Conservation (phyloP, 2,797 vertebrate species). For the Argyrosomus regius region DNA sequence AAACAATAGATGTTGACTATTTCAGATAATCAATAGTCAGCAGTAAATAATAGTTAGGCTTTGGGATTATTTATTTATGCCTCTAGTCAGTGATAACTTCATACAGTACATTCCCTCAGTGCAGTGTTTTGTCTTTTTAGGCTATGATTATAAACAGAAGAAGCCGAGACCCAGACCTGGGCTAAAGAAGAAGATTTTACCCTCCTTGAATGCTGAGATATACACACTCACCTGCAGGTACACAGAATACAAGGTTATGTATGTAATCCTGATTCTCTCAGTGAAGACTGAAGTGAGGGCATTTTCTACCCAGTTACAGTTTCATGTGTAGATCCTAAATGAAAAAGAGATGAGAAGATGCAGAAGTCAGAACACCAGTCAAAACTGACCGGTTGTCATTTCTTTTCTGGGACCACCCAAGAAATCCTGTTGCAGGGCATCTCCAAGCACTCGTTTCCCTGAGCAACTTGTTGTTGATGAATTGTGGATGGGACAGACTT, state of each 20-base stretch:
- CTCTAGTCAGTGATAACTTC: conserved; percentile 11
- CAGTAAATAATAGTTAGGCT: conserved; percentile 3
- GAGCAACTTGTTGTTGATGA: too few species aligned
- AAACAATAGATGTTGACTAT: not conserved
- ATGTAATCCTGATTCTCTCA: conserved; percentile 8
- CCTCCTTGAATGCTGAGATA: conserved; percentile 90
- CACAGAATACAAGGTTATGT: conserved; percentile 9
- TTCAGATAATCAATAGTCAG: not conserved
- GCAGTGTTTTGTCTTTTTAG: conserved; percentile 74
- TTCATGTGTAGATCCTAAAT: not conserved
- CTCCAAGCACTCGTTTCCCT: too few species aligned
- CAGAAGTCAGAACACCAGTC: not conserved
- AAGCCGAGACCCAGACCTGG: conserved; percentile 92
- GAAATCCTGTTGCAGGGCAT: not conserved
- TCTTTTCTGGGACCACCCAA: not conserved
- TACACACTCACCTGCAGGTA: conserved; percentile 98
- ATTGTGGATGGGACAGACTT: too few species aligned
- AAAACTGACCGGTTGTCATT: not conserved
- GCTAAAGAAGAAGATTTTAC: conserved; percentile 91
- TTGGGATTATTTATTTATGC: conserved; percentile 21
- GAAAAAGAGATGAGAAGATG: not conserved
- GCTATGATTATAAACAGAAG: conserved; percentile 93
- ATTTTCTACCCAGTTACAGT: not conserved
- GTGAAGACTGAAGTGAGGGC: not conserved
- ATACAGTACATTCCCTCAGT: conserved; percentile 29